Conservation (phyloP, 1,140 invertebrate species). For the Meteorus sp. region DNA sequence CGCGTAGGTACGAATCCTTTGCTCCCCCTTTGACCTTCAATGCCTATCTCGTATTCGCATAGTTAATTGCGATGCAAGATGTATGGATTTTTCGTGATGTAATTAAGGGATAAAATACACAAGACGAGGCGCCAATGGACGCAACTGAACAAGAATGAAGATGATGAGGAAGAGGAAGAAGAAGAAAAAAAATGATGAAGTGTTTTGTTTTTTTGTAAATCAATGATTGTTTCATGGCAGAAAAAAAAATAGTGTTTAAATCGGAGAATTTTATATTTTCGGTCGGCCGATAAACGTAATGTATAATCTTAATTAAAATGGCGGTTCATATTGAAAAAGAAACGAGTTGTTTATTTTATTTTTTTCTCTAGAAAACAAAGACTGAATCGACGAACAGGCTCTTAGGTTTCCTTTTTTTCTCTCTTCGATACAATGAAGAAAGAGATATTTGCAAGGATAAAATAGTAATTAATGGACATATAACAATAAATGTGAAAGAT, state of each 20-base stretch:
- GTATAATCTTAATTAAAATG: conserved; percentile 2
- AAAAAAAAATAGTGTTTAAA: not conserved
- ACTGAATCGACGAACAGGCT: conserved; percentile 27
- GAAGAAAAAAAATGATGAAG: conserved; percentile 8
- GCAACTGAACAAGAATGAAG: conserved; percentile 21
- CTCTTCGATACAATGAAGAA: conserved; percentile 23
- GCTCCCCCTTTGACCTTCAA: conserved; percentile 36
- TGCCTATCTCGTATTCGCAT: conserved; percentile 37
- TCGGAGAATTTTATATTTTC: not conserved
- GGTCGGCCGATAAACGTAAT: conserved; percentile 8
- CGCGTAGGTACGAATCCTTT: conserved; percentile 43
- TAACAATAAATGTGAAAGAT: conserved; percentile 8
- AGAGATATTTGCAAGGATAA: conserved; percentile 18
- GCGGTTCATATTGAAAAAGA: too few relatives aligned
- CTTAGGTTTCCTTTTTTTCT: conserved; percentile 23
- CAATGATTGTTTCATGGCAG: conserved; percentile 4
- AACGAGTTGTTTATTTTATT: not conserved
- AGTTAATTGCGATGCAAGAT: conserved; percentile 50
- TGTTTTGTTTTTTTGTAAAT: not conserved
- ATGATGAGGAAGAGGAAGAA: conserved; percentile 16
- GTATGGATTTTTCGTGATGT: conserved; percentile 42
- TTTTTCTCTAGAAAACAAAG: conserved; percentile 21
- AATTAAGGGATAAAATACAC: too few relatives aligned
- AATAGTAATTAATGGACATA: conserved; percentile 8
- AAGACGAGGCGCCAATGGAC: too few relatives aligned